Conservation (phyloP, 64 coral and sea anemone species). For the Catalaphyllia jardinei region DNA sequence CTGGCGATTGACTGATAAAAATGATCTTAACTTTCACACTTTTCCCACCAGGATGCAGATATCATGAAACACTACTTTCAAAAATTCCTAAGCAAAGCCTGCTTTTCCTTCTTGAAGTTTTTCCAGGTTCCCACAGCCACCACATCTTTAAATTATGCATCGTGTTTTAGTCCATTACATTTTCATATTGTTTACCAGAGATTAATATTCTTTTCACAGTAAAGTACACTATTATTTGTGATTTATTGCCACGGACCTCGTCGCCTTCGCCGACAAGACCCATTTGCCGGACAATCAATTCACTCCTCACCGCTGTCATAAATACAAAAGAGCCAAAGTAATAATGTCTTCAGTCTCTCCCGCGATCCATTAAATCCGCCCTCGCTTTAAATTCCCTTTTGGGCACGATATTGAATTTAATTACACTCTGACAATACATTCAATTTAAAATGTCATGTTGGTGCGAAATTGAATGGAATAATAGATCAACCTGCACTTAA, state of each 20-base stretch:
- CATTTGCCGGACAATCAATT: background rate
- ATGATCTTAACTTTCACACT: background rate
- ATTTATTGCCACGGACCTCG: background rate
- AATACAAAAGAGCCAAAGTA: slow-evolving; percentile 1
- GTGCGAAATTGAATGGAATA: slow-evolving; percentile 3
- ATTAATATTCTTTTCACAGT: background rate
- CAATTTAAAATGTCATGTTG: background rate
- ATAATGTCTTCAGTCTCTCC: background rate
- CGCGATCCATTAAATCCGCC: slow-evolving; percentile 1
- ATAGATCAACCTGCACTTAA: background rate
- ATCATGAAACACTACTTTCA: background rate
- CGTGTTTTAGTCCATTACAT: background rate
- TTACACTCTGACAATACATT: slow-evolving; percentile 16
- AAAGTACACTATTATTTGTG: background rate
- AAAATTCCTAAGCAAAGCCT: background rate
- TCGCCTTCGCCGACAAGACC: background rate
- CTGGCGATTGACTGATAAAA: background rate
- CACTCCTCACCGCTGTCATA: background rate
- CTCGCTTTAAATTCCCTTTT: background rate
- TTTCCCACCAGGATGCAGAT: background rate
- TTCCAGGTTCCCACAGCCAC: background rate
- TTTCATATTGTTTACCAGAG: slow-evolving; percentile 2
- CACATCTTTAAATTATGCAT: slow-evolving; percentile 7
- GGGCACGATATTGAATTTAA: slow-evolving; percentile 3
- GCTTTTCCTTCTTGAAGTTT: background rate